Evolutionary conservation across 2,888 invertebrate genomes (phyloP).

Genomic region (Linnaemya vulpina): DNA sequence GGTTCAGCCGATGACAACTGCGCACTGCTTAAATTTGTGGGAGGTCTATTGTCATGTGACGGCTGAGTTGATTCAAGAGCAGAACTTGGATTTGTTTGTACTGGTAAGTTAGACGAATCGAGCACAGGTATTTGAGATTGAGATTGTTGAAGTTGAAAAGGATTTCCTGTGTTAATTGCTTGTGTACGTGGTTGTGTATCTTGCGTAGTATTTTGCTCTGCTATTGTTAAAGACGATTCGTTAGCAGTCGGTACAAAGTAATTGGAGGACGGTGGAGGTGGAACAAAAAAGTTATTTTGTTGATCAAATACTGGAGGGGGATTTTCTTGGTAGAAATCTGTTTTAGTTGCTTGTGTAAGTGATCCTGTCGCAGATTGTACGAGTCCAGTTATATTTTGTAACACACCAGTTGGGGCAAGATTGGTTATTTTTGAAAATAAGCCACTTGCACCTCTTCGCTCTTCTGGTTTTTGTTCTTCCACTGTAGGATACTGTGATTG

Average conservation of each 20-base stretch:
- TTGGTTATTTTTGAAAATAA: conserved; percentile 79
- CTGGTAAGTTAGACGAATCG: conserved; percentile 23
- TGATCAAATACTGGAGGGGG: conserved; percentile 32
- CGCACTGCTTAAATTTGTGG: conserved; percentile 4
- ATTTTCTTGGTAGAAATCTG: conserved; percentile 42
- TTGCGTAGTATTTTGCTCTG: neutral
- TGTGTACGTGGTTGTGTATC: conserved; percentile 14
- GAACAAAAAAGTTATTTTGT: conserved; percentile 44
- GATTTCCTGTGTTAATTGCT: neutral
- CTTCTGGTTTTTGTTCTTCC: conserved; percentile 75
- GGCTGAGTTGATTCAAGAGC: conserved; percentile 4
- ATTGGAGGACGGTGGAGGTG: conserved; percentile 50
- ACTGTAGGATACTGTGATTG: conserved; percentile 8
- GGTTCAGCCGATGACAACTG: conserved; percentile 22
- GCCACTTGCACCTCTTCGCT: conserved; percentile 76
- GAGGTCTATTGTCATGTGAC: neutral
- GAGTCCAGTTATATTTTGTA: conserved; percentile 81
- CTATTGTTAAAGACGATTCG: neutral
- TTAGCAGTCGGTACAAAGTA: conserved; percentile 42
- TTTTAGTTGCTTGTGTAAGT: conserved; percentile 71
- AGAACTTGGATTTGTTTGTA: conserved; percentile 9
- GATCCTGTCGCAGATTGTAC: conserved; percentile 80
- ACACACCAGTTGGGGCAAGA: conserved; percentile 79
- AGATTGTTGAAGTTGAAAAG: neutral
- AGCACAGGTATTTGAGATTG: conserved; percentile 34